Evolutionary conservation across 2,888 invertebrate genomes (phyloP).

Genomic region (Scotopteryx bipunctaria): DNA sequence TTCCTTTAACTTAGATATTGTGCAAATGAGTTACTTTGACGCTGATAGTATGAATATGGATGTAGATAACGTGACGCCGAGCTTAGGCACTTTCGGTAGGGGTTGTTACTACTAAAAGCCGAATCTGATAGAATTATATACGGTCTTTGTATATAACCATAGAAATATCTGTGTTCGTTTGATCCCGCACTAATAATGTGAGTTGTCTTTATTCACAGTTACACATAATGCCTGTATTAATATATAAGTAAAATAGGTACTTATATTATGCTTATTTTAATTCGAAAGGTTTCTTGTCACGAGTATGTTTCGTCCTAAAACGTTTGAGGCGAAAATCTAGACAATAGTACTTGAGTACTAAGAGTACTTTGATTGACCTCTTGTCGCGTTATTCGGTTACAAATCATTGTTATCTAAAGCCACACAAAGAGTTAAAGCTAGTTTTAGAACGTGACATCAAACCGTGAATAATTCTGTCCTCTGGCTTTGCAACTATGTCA

Average conservation of each 20-base stretch:
- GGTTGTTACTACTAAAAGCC: conserved; percentile 9
- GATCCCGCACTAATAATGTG: neutral
- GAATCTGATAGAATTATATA: conserved; percentile 4
- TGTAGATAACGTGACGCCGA: conserved; percentile 28
- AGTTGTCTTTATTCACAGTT: neutral
- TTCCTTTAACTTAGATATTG: conserved; percentile 37
- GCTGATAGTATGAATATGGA: conserved; percentile 37
- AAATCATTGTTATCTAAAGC: neutral
- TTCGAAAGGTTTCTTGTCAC: no score
- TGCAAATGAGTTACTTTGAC: conserved; percentile 38
- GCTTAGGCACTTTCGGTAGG: conserved; percentile 13
- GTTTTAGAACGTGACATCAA: conserved; percentile 17
- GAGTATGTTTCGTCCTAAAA: no score
- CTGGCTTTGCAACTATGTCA: conserved; percentile 10
- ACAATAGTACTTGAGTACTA: no score
- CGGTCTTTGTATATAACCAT: neutral
- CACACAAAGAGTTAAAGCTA: conserved; percentile 1
- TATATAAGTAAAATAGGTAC: no score
- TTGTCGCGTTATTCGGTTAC: neutral
- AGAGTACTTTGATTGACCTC: conserved; percentile 1
- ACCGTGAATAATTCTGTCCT: conserved; percentile 7
- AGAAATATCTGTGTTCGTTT: neutral
- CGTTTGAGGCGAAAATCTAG: no score
- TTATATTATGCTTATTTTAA: no score
- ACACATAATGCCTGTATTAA: no score